phyloP scores from a whole-genome alignment of 2,888 invertebrate species.

The Eilema griseolum region DNA sequence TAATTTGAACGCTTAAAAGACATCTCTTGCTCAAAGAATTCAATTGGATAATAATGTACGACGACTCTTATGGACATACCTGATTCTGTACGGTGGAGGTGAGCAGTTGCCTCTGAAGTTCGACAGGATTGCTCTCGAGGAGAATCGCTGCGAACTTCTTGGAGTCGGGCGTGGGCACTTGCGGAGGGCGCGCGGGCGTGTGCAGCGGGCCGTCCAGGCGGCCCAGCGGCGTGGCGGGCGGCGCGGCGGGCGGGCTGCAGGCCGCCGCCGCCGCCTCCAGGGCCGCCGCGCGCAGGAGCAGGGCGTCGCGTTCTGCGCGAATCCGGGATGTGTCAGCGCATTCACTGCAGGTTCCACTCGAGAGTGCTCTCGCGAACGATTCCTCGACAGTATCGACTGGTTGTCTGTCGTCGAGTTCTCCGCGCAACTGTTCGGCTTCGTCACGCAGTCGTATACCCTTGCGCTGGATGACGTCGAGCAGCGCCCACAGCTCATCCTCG shows the following conservation, averaged over 20 bases:
- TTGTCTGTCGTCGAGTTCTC: conserved; percentile 71
- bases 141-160: conserved; percentile 94
- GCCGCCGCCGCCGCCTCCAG: conserved; percentile 69
- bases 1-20: not conserved
- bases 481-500: conserved; percentile 94
- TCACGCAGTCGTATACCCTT: conserved; percentile 90
- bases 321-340: conserved; percentile 82
- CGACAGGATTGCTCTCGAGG: conserved; percentile 92
- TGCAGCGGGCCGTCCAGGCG: conserved; percentile 90
- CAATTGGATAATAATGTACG: not conserved
- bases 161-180: conserved; percentile 89
- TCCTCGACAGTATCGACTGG: conserved; percentile 88
- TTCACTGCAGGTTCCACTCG: conserved; percentile 60
- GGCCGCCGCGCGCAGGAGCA: conserved; percentile 91
- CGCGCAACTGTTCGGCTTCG: conserved; percentile 90
- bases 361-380: conserved; percentile 85
- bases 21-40: not conserved
- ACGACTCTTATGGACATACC: conserved; percentile 79
- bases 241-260: conserved; percentile 53
- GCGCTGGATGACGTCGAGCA: conserved; percentile 94
- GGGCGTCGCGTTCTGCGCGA: conserved; percentile 91
- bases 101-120: conserved; percentile 94
- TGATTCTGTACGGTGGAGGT: conserved; percentile 94
- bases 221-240: conserved; percentile 86
- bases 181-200: conserved; percentile 88